Conservation (phyloP, 2,113 vertebrate genomes). For the Malurus cyaneus region DNA sequence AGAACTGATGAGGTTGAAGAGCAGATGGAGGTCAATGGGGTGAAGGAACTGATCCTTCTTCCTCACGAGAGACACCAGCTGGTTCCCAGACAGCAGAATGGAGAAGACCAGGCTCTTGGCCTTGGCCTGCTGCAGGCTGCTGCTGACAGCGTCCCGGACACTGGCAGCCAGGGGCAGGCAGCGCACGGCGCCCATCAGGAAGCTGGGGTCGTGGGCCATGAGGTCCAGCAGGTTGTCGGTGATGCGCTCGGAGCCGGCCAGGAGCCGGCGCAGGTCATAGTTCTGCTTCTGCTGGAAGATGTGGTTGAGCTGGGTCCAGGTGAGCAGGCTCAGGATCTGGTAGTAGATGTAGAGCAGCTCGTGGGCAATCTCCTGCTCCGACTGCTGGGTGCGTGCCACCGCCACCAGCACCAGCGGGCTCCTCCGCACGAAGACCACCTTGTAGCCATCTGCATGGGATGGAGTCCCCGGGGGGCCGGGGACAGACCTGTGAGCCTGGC, state of each 20-base stretch:
- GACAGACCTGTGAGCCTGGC: background rate
- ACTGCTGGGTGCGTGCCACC: constrained; percentile 87
- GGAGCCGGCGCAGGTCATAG: constrained; percentile 92
- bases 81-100: constrained; percentile 89
- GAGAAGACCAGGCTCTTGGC: constrained; percentile 93
- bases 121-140: constrained; percentile 90
- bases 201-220: constrained; percentile 90
- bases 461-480: background rate
- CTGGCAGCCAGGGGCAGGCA: constrained; percentile 86
- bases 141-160: constrained; percentile 81
- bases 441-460: constrained; percentile 85
- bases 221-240: constrained; percentile 90
- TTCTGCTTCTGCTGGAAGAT: constrained; percentile 97
- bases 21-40: constrained; percentile 94
- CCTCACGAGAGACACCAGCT: constrained; percentile 90
- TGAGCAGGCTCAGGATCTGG: constrained; percentile 96
- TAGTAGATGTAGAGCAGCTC: constrained; percentile 98
- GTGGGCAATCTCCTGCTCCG: constrained; percentile 89
- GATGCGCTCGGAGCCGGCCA: constrained; percentile 93
- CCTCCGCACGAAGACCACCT: constrained; percentile 92
- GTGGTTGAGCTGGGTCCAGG: constrained; percentile 92
- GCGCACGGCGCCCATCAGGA: constrained; percentile 90
- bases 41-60: constrained; percentile 96
- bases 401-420: constrained; percentile 94
- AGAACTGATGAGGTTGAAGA: constrained; percentile 94